These are phyloP conservation scores for Ophiothrix spiculata DNA, from an alignment of 35 echinoderm and acorn worm species.

Conservation along the genomic window DNA sequence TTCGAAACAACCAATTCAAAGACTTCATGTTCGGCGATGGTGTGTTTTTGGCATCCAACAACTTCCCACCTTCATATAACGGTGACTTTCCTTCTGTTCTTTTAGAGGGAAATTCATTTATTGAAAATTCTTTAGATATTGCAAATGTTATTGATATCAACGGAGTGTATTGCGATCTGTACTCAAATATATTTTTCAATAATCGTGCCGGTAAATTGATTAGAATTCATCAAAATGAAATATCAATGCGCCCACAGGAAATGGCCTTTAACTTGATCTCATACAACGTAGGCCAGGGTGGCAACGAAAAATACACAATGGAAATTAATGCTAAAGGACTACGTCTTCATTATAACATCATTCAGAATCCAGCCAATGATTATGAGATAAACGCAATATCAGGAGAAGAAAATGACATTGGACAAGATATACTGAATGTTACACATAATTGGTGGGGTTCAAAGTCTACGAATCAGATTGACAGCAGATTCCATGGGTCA, in stretches of 20 bases:
- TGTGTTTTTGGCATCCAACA: too few species aligned
- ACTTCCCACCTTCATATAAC: too few species aligned
- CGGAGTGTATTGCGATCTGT: neutral
- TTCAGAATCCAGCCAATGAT: constrained; percentile 3
- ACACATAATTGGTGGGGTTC: neutral
- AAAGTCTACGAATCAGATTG: neutral
- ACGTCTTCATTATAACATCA: neutral
- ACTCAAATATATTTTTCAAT: neutral
- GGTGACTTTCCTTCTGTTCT: too few species aligned
- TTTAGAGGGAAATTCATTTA: neutral
- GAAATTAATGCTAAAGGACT: neutral
- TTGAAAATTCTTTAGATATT: neutral
- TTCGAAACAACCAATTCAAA: too few species aligned
- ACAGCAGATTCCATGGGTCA: neutral
- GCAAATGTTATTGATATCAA: neutral
- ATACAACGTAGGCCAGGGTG: neutral
- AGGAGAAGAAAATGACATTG: neutral
- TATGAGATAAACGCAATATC: neutral
- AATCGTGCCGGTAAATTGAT: neutral
- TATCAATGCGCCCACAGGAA: neutral
- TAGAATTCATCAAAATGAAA: neutral
- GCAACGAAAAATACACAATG: neutral
- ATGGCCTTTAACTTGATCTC: neutral
- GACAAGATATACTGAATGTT: neutral
- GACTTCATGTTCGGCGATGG: too few species aligned